Percentiles rank a stretch among this genome's conserved stretches.
Evolutionary conservation across 1,140 invertebrate genomes (phyloP).

Genomic region (Micrasema longulum): DNA sequence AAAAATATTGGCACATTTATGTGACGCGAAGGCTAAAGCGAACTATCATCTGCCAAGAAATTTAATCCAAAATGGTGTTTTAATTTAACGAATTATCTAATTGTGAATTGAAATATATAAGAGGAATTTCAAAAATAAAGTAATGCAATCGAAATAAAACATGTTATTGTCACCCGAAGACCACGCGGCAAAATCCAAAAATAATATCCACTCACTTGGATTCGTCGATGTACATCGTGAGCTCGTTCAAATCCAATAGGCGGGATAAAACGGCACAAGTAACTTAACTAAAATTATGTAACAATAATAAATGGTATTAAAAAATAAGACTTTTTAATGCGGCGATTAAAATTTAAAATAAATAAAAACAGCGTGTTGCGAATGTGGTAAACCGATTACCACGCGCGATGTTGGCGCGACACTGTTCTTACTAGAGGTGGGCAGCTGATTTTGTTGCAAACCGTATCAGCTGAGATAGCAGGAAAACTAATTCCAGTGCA

Average conservation of each 20-base stretch:
- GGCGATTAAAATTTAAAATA: neutral
- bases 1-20: no score
- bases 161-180: neutral
- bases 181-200: slow-evolving; percentile 13
- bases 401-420: slow-evolving; percentile 13
- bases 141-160: neutral
- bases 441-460: slow-evolving; percentile 2
- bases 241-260: neutral
- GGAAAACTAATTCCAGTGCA: slow-evolving; percentile 5
- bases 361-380: neutral
- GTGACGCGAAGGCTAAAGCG: no score
- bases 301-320: neutral
- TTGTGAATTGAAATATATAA: no score
- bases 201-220: slow-evolving; percentile 29
- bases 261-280: neutral
- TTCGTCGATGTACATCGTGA: slow-evolving; percentile 35
- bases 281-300: neutral
- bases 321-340: slow-evolving; percentile 1
- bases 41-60: no score
- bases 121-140: neutral
- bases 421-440: slow-evolving; percentile 3
- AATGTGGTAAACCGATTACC: neutral
- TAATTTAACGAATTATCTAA: no score
- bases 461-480: slow-evolving; percentile 1
- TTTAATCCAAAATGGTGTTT: no score